Evolutionary conservation across 2,113 vertebrate species (phyloP).

Genomic region (Cheilinus undulatus): DNA sequence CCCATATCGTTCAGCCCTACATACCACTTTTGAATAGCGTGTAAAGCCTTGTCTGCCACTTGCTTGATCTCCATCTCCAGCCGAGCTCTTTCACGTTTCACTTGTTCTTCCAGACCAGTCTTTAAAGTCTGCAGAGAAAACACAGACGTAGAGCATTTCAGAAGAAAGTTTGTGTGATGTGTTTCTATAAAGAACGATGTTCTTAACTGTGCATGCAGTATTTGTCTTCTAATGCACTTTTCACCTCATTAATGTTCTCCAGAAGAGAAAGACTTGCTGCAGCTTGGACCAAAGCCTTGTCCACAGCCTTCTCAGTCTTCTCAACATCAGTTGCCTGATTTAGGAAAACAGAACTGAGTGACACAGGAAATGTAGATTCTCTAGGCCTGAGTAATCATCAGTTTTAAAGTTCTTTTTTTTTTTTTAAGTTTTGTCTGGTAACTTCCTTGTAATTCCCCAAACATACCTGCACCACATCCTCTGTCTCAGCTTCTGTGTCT

Average conservation of each 20-base stretch:
- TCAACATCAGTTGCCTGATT: slow-evolving; percentile 30
- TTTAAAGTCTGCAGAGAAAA: slow-evolving; percentile 58
- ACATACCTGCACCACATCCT: slow-evolving; percentile 42
- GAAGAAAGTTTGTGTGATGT: neutral
- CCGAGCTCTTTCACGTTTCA: slow-evolving; percentile 59
- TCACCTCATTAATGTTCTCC: slow-evolving; percentile 71
- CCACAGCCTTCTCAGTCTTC: slow-evolving; percentile 54
- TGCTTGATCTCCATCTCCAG: slow-evolving; percentile 70
- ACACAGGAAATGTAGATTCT: no score
- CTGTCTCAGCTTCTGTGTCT: neutral
- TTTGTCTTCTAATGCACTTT: neutral
- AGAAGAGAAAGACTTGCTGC: slow-evolving; percentile 66
- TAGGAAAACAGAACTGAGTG: no score
- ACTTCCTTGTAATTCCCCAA: neutral
- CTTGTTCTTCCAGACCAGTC: slow-evolving; percentile 50
- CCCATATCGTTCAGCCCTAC: neutral
- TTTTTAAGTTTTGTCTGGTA: no score
- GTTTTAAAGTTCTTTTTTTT: no score
- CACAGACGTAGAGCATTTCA: neutral
- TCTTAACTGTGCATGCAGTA: neutral
- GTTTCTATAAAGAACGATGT: neutral
- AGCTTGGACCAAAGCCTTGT: slow-evolving; percentile 68
- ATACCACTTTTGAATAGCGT: slow-evolving; percentile 71
- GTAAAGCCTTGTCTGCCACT: slow-evolving; percentile 51
- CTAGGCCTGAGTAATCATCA: no score